Percentiles rank a stretch among this genome's conserved stretches.
phyloP scores from a whole-genome alignment of 2,797 vertebrate genomes.

The Alfaro cultratus region DNA sequence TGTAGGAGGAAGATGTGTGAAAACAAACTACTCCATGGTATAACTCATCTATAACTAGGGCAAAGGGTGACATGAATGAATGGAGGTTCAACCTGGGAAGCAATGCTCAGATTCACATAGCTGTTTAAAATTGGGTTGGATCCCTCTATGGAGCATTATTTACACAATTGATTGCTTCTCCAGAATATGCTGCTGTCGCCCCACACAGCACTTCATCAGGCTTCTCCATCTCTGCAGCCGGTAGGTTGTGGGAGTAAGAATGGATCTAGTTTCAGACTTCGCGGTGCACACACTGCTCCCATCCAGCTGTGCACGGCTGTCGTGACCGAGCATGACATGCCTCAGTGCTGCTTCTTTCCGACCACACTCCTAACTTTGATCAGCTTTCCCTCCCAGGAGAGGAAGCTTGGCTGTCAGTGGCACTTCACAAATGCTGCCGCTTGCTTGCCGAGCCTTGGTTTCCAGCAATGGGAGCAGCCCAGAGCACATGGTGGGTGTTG shows the following conservation, averaged over 20 bases:
- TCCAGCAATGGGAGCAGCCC: slow-evolving; percentile 49
- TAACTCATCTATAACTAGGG: slow-evolving; percentile 54
- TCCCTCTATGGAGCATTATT: slow-evolving; percentile 53
- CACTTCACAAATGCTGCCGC: slow-evolving; percentile 48
- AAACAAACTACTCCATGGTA: slow-evolving; percentile 55
- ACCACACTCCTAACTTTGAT: slow-evolving; percentile 42
- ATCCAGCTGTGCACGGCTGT: slow-evolving; percentile 31
- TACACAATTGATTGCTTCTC: slow-evolving; percentile 61
- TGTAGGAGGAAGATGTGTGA: slow-evolving; percentile 32
- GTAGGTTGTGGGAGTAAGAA: slow-evolving; percentile 31
- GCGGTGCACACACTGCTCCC: slow-evolving; percentile 16
- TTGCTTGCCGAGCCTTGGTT: slow-evolving; percentile 45
- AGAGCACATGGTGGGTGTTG: slow-evolving; percentile 65
- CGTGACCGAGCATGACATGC: slow-evolving; percentile 38
- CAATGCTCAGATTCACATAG: slow-evolving; percentile 54
- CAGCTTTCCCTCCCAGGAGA: slow-evolving; percentile 54
- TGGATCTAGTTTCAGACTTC: slow-evolving; percentile 45
- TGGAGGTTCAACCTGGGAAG: slow-evolving; percentile 45
- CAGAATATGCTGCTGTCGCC: slow-evolving; percentile 43
- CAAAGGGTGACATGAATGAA: slow-evolving; percentile 38
- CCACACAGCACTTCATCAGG: slow-evolving; percentile 52
- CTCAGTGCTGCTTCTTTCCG: slow-evolving; percentile 34
- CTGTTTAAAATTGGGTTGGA: slow-evolving; percentile 53
- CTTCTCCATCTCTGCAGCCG: slow-evolving; percentile 37
- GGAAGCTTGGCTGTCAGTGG: slow-evolving; percentile 54